Base-by-base conservation (phyloP, 2,113 vertebrate genomes). In the Callipepla squamata region DNA sequence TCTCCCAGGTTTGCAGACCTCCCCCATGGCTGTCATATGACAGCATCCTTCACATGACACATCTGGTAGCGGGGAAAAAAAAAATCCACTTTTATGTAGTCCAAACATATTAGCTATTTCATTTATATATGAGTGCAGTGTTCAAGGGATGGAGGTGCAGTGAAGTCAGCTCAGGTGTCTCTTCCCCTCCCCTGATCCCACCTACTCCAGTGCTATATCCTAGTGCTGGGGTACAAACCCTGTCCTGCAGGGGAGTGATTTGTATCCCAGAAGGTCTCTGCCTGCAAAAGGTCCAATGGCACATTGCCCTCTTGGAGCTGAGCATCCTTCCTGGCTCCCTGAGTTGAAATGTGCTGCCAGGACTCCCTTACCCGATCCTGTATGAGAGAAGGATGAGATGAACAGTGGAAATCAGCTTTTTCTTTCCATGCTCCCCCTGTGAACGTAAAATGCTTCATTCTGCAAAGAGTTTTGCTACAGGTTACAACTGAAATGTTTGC, bases 1-100 rank as follows among this genome's bases (percentile, higher is more conserved):
- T 94, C 63, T 85, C 51, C 51, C 55, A 77, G 47, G 48, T 78
- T 92, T 90, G 89, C 65, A 74, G 42, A 42, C 76, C 55, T 85
- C 78, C 93, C 58, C 59, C 53, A 66, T 58, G 72, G 79, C 85
- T 91, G 42, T 87, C 0, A 0, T 73, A 63, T 73, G 70, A 65
- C 74, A 84, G 53, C 40, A 48, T 90, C 38, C 67, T 38, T 81
- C 80, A 85, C 0, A 2, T 80, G 80, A 90, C 77, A 81, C n/a
- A 42, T 87, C 70, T 90, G 78, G 42, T 48, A 50, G 59, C 53
- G 53, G 67, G 20, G 4, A 1, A 36, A 59, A 48, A 38, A 42
- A 59, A 48, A 25, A 34, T 32, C 9, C 2, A 3, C 34, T 80
- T 75, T 67, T 69, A 47, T 59, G 32, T 74, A 81, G 36, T 87